Conservation (phyloP, 2,113 vertebrate genomes). For the Malurus cyaneus region DNA sequence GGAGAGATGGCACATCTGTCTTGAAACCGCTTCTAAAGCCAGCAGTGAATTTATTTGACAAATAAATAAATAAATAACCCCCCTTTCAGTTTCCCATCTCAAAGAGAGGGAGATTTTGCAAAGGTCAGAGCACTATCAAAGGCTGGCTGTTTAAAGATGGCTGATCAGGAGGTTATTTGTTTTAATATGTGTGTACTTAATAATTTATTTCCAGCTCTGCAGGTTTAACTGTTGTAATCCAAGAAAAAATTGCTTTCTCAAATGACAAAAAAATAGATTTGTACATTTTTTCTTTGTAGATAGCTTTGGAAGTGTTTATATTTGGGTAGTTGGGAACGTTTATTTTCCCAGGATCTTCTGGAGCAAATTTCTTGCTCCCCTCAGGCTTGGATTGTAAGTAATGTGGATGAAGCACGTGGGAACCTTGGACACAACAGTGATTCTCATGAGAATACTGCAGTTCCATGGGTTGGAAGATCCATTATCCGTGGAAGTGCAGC, state of each 20-base stretch:
- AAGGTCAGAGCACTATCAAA: neutral
- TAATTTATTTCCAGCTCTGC: neutral
- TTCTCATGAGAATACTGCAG: neutral
- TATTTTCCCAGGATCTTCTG: neutral
- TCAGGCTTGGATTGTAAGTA: neutral
- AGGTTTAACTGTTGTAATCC: neutral
- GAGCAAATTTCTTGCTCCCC: neutral
- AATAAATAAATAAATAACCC: neutral
- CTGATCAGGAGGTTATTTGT: neutral
- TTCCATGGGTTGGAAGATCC: neutral
- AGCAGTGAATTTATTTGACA: neutral
- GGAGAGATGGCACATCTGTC: neutral
- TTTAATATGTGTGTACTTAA: neutral
- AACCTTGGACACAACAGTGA: neutral
- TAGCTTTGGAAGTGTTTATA: neutral
- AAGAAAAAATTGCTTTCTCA: neutral
- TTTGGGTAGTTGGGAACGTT: neutral
- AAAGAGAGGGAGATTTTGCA: neutral
- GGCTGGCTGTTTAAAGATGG: neutral
- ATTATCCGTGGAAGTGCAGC: neutral
- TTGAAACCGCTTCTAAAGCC: neutral
- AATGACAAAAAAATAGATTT: neutral
- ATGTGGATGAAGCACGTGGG: fast-evolving
- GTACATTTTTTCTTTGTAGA: neutral
- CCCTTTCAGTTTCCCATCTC: neutral